phyloP scores from a whole-genome alignment of 2,888 invertebrate genomes.

The Eristalis pertinax region DNA sequence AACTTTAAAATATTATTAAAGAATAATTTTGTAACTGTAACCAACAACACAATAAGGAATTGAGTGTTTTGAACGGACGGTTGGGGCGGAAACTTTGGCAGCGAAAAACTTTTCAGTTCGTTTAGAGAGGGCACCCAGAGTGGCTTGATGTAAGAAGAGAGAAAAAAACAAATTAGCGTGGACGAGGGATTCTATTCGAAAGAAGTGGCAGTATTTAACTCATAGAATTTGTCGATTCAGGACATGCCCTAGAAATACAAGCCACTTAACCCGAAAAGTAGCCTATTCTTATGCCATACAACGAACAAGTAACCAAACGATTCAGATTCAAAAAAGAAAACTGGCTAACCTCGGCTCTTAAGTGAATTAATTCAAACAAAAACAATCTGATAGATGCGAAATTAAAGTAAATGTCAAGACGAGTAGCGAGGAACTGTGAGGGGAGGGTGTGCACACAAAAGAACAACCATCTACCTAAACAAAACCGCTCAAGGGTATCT shows the following conservation, averaged over 20 bases:
- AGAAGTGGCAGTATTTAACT: not conserved
- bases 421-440: not conserved
- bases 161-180: not conserved
- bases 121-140: not conserved
- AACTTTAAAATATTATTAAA: not conserved
- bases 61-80: not conserved
- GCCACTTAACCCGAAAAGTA: not conserved
- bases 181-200: not conserved
- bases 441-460: not conserved
- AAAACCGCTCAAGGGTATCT: not conserved
- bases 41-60: not conserved
- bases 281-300: not conserved
- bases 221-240: not conserved
- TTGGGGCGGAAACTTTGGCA: not conserved
- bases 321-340: not conserved
- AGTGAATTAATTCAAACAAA: not conserved
- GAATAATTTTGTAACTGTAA: not conserved
- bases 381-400: not conserved
- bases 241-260: not conserved
- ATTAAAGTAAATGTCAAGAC: not conserved
- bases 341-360: not conserved
- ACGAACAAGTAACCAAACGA: not conserved
- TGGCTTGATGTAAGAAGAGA: not conserved
- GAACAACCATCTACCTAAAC: not conserved
- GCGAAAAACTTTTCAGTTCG: not conserved